These are phyloP conservation scores for Tokudaia muenninki DNA, from an alignment of 2,797 vertebrate species.

Conservation along the genomic window DNA sequence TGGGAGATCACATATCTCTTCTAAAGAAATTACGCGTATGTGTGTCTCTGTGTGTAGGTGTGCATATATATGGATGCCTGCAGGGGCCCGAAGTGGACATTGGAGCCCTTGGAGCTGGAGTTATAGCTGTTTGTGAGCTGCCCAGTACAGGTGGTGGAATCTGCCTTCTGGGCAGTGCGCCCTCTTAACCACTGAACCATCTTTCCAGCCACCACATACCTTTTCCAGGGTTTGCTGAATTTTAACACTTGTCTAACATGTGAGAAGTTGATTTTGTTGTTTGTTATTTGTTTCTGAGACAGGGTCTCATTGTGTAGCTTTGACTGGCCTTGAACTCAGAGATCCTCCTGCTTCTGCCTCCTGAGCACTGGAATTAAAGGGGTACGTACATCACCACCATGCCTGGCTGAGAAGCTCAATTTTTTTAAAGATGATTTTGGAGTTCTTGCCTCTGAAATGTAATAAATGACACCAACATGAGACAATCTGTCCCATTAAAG, in stretches of 20 bases:
- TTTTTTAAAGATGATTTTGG: constrained; percentile 35
- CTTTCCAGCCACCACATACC: neutral
- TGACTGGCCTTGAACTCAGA: neutral
- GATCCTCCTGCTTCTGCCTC: neutral
- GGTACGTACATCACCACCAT: too few species aligned
- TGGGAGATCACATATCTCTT: neutral
- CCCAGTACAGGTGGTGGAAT: neutral
- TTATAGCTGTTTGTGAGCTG: neutral
- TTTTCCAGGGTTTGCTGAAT: constrained; percentile 55
- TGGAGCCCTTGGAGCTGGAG: neutral
- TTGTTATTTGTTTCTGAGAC: neutral
- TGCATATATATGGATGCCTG: neutral
- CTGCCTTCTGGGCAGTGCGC: neutral
- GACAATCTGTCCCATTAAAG: constrained; percentile 19
- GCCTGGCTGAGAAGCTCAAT: neutral
- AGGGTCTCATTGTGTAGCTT: neutral
- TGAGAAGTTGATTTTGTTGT: neutral
- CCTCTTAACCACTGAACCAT: neutral
- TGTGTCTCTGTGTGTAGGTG: neutral
- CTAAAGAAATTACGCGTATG: neutral
- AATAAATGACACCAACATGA: neutral
- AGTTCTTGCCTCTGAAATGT: constrained; percentile 53
- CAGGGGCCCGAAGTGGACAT: neutral
- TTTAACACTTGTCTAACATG: constrained; percentile 25
- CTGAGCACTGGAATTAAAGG: neutral